Percentiles rank a stretch among this genome's conserved stretches.
These are phyloP conservation scores for Nannospalax galili DNA, from an alignment of 2,113 vertebrate species.

Conservation along the genomic window DNA sequence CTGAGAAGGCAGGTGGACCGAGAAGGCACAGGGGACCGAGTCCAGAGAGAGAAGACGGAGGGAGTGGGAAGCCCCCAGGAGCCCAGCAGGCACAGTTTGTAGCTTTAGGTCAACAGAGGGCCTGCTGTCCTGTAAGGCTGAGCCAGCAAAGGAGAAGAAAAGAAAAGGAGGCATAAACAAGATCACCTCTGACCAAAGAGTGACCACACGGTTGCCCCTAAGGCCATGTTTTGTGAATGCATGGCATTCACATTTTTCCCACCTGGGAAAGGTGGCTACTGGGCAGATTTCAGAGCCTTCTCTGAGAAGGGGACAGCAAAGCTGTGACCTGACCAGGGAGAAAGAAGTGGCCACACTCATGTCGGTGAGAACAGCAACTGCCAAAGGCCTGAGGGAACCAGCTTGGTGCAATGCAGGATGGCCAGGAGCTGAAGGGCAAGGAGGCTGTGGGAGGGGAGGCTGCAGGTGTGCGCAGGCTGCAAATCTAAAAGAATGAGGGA, in stretches of 20 bases:
- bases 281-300: not conserved
- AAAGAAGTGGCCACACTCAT: accelerated
- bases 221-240: not conserved
- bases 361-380: accelerated
- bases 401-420: not conserved
- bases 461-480: not conserved
- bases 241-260: too few relatives aligned
- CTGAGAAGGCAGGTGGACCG: too few relatives aligned
- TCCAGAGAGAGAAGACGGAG: not conserved
- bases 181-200: not conserved
- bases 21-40: not conserved
- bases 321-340: not conserved
- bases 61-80: accelerated
- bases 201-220: not conserved
- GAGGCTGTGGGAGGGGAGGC: not conserved
- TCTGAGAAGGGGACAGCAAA: not conserved
- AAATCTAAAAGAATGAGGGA: not conserved
- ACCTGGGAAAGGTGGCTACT: not conserved
- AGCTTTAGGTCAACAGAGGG: not conserved
- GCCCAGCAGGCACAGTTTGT: not conserved
- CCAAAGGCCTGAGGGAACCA: accelerated
- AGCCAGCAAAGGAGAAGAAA: not conserved
- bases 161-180: not conserved
- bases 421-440: not conserved
- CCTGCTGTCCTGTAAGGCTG: accelerated